These are phyloP conservation scores for Bubo blakistoni DNA, from an alignment of 2,113 vertebrate species.

Conservation along the genomic window DNA sequence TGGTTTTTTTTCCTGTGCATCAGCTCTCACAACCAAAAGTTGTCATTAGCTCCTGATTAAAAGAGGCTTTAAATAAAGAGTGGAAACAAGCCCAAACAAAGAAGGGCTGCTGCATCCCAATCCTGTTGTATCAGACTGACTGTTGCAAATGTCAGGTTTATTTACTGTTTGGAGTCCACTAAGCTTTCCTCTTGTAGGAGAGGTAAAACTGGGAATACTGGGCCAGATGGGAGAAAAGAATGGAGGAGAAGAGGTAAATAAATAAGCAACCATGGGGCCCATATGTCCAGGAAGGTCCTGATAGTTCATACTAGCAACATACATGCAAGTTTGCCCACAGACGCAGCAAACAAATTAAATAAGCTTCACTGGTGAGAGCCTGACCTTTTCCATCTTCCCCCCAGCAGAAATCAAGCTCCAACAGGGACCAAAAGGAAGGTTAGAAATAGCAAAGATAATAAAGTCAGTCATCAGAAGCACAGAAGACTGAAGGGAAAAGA, in stretches of 20 bases:
- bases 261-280: not conserved
- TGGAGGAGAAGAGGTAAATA: not conserved
- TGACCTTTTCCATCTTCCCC: slow-evolving; percentile 53
- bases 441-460: not conserved
- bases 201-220: not conserved
- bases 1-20: not conserved
- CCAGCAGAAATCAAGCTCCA: not conserved
- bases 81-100: slow-evolving; percentile 6
- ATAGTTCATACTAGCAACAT: not conserved
- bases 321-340: not conserved
- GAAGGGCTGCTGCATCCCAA: not conserved
- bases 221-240: not conserved
- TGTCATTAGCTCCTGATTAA: slow-evolving; percentile 47
- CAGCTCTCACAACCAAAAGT: not conserved
- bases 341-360: slow-evolving; percentile 8
- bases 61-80: not conserved
- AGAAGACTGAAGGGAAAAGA: not conserved
- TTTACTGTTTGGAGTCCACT: not conserved
- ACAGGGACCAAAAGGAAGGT: not conserved
- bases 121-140: not conserved
- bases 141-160: slow-evolving; percentile 19
- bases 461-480: not conserved
- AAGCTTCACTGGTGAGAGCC: not conserved
- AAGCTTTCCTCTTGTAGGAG: not conserved
- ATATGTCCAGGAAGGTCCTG: not conserved